A percentile compares a stretch with the other conserved stretches of the same genome.
Evolutionary conservation across 2,797 vertebrate genomes (phyloP).

Genomic region (Coreius guichenoti): DNA sequence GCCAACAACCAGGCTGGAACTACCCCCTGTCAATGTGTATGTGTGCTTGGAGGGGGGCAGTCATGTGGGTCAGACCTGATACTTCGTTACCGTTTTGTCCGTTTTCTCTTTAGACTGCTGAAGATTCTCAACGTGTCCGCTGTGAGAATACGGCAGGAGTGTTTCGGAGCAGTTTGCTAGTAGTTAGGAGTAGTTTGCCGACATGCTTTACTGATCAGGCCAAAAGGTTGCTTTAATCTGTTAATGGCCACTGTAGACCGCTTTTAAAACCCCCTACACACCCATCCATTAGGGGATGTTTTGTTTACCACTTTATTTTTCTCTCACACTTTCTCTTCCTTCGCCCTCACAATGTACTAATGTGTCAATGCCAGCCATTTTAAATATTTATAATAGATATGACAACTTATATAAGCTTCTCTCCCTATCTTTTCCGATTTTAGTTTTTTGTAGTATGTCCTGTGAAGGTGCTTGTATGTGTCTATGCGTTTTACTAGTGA

Average conservation of each 20-base stretch:
- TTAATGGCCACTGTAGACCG: constrained; percentile 62
- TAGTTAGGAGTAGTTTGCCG: constrained; percentile 65
- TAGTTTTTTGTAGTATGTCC: constrained; percentile 11
- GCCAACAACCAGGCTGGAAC: constrained; percentile 74
- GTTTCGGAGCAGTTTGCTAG: constrained; percentile 61
- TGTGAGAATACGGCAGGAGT: constrained; percentile 44
- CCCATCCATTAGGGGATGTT: constrained; percentile 61
- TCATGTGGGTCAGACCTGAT: constrained; percentile 54
- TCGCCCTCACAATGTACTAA: constrained; percentile 22
- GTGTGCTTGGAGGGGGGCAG: constrained; percentile 53
- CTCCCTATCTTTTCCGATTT: constrained; percentile 25
- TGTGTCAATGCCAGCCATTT: constrained; percentile 27
- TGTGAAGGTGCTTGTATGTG: constrained; percentile 50
- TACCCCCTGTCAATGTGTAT: constrained; percentile 59
- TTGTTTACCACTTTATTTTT: constrained; percentile 50
- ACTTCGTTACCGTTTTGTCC: constrained; percentile 36
- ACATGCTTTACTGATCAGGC: constrained; percentile 65
- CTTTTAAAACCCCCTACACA: constrained; percentile 58
- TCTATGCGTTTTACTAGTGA: constrained; percentile 31
- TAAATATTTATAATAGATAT: not conserved
- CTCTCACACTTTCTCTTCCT: constrained; percentile 33
- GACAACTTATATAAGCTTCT: not conserved
- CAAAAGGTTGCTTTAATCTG: constrained; percentile 65
- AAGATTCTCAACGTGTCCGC: constrained; percentile 30
- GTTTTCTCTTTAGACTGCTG: constrained; percentile 25